Conservation (phyloP, 2,888 invertebrate genomes). For the Drosophila leonis region DNA sequence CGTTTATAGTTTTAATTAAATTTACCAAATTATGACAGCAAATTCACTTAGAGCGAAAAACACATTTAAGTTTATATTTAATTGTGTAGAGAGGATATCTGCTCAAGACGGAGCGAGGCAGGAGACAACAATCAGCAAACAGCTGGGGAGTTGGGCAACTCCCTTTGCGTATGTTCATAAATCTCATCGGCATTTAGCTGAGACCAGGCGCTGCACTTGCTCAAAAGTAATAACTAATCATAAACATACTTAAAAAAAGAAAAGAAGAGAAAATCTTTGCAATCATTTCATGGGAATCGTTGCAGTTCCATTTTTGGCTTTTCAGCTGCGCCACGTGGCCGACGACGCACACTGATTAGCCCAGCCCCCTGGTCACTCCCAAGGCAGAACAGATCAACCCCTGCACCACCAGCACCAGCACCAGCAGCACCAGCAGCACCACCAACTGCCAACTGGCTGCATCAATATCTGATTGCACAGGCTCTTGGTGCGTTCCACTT, state of each 20-base stretch:
- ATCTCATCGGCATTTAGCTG: constrained; percentile 69
- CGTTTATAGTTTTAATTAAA: constrained; percentile 78
- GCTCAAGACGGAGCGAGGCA: not conserved
- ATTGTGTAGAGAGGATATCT: constrained; percentile 27
- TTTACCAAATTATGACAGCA: constrained; percentile 71
- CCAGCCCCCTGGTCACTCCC: constrained; percentile 28
- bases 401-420: constrained; percentile 30
- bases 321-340: constrained; percentile 75
- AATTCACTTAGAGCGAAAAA: constrained; percentile 50
- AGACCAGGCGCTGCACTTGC: constrained; percentile 60
- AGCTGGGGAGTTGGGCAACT: constrained; percentile 29
- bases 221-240: constrained; percentile 75
- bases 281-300: constrained; percentile 66
- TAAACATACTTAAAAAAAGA: constrained; percentile 64
- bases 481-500: constrained; percentile 41
- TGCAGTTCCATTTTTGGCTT: constrained; percentile 44
- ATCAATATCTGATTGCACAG: constrained; percentile 75
- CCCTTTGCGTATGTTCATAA: constrained; percentile 60
- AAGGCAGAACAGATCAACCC: constrained; percentile 32
- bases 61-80: constrained; percentile 53
- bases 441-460: constrained; percentile 36
- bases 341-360: constrained; percentile 81
- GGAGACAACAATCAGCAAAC: not conserved
- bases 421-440: constrained; percentile 26
- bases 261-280: constrained; percentile 59